phyloP scores from a whole-genome alignment of 1,140 invertebrate genomes.

The Drosophila teissieri region DNA sequence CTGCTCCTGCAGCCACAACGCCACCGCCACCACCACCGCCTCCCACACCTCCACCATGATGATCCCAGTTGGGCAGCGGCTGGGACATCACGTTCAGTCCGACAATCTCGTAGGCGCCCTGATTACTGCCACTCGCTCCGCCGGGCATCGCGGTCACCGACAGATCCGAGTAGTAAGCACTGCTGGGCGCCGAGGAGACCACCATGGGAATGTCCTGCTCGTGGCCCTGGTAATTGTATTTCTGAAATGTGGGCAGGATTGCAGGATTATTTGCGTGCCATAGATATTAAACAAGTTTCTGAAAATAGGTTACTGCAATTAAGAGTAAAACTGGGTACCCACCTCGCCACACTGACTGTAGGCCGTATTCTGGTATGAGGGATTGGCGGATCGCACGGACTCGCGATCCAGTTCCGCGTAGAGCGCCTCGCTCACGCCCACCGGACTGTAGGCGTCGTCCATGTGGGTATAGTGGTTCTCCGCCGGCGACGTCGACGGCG shows the following conservation, averaged over 20 bases:
- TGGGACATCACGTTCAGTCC: constrained; percentile 85
- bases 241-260: constrained; percentile 33
- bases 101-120: constrained; percentile 87
- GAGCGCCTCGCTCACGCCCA: constrained; percentile 86
- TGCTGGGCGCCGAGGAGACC: constrained; percentile 88
- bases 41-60: constrained; percentile 50
- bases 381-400: constrained; percentile 85
- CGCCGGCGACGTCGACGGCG: constrained; percentile 85
- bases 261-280: not conserved
- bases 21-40: constrained; percentile 6
- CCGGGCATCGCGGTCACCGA: constrained; percentile 85
- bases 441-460: constrained; percentile 87
- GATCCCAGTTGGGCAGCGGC: constrained; percentile 83
- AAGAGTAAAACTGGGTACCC: constrained; percentile 5
- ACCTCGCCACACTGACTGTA: constrained; percentile 87
- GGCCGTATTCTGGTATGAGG: constrained; percentile 89
- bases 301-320: too few relatives aligned
- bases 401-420: constrained; percentile 88
- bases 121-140: constrained; percentile 78
- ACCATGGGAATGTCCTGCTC: constrained; percentile 88
- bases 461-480: constrained; percentile 90
- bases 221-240: constrained; percentile 82
- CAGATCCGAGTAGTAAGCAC: constrained; percentile 90
- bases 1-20: constrained; percentile 23
- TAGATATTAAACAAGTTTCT: too few relatives aligned